These are phyloP conservation scores for Thaumetopoea pityocampa DNA, from an alignment of 1,140 invertebrate species.

Conservation along the genomic window DNA sequence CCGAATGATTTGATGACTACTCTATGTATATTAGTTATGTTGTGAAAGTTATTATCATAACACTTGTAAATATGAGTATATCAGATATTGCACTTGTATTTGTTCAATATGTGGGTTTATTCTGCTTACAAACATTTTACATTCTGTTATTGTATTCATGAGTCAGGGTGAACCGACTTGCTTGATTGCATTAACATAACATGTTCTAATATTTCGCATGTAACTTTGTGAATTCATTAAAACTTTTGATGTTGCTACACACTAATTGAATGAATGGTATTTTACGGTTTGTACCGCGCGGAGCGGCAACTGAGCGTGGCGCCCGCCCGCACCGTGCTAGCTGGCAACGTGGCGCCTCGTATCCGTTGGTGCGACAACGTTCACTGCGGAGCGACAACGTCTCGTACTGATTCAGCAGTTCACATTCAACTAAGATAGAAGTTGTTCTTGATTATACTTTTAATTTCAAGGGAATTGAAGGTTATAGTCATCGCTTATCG, in stretches of 20 bases:
- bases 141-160: too few species aligned
- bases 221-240: conserved; percentile 34
- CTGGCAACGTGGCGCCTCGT: conserved; percentile 57
- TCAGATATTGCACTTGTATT: too few species aligned
- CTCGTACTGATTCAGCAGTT: conserved; percentile 60
- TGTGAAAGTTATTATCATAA: too few species aligned
- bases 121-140: too few species aligned
- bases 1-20: too few species aligned
- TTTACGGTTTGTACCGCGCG: conserved; percentile 37
- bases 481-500: conserved; percentile 8
- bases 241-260: conserved; percentile 28
- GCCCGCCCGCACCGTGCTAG: conserved; percentile 40
- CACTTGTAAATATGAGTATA: too few species aligned
- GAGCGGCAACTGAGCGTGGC: conserved; percentile 51
- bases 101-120: too few species aligned
- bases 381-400: conserved; percentile 47
- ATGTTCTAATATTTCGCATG: conserved; percentile 15
- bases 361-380: conserved; percentile 39
- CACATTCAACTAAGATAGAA: conserved; percentile 35
- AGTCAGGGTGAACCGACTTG: too few species aligned
- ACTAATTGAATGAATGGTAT: conserved; percentile 64
- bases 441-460: conserved; percentile 23
- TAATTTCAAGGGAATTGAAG: conserved; percentile 28
- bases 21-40: too few species aligned
- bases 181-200: conserved; percentile 4